phyloP scores from a whole-genome alignment of 2,797 vertebrate species.

The Xerus rutilus region DNA sequence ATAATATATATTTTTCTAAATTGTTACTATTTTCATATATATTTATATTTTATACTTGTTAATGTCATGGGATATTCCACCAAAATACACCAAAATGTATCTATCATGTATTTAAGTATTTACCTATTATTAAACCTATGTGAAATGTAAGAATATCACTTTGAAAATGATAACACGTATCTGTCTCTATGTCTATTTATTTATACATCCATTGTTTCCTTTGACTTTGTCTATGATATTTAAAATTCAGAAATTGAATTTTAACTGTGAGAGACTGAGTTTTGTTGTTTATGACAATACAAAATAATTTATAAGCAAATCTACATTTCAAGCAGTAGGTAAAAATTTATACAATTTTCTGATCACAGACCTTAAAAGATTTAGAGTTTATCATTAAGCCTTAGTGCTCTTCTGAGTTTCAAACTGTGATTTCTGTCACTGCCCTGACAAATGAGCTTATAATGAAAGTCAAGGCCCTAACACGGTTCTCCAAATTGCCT shows the following conservation, averaged over 20 bases:
- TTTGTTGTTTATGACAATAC: background rate
- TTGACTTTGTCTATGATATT: background rate
- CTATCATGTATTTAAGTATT: background rate
- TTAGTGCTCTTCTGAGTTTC: background rate
- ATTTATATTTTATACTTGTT: background rate
- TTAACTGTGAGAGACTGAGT: background rate
- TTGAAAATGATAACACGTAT: background rate
- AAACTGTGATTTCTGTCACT: background rate
- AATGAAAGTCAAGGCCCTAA: background rate
- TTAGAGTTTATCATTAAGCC: background rate
- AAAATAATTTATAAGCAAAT: background rate
- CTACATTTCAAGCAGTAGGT: background rate
- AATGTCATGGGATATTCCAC: background rate
- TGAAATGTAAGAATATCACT: background rate
- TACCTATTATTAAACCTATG: background rate
- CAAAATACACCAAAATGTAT: background rate
- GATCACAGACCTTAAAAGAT: background rate
- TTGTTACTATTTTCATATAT: background rate
- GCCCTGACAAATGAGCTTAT: background rate
- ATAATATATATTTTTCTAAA: background rate
- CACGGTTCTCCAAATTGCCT: background rate
- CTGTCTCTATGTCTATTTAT: background rate
- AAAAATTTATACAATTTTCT: background rate
- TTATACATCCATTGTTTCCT: background rate
- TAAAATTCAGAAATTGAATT: background rate